A percentile compares a stretch with the other conserved stretches of the same genome.
Evolutionary conservation across 2,888 invertebrate species (phyloP).

Genomic region (Lasioglossum marginatum): DNA sequence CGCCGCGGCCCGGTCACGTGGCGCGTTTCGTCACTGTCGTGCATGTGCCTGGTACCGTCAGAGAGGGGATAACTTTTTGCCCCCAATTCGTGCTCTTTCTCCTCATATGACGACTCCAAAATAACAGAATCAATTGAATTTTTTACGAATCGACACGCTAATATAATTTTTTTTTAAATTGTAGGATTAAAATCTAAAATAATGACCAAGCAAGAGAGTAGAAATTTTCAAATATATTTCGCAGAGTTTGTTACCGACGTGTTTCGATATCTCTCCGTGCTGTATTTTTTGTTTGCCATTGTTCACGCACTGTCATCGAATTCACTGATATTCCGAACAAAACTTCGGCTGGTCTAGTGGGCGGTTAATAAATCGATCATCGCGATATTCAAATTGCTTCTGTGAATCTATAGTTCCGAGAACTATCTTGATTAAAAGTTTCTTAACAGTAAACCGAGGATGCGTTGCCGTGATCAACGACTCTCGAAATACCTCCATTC

Average conservation of each 20-base stretch:
- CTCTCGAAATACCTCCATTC: neutral
- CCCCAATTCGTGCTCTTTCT: too few species aligned
- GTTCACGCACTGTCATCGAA: neutral
- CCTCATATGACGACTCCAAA: too few species aligned
- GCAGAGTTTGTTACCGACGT: neutral
- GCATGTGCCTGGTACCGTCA: too few species aligned
- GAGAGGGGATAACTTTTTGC: too few species aligned
- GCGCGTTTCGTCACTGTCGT: too few species aligned
- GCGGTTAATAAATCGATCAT: neutral
- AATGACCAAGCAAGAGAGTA: too few species aligned
- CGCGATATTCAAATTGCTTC: neutral
- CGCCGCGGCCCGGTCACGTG: too few species aligned
- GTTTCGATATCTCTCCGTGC: neutral
- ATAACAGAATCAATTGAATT: neutral
- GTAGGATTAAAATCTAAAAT: too few species aligned
- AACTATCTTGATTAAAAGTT: constrained; percentile 3
- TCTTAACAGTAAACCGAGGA: neutral
- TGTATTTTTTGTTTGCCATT: neutral
- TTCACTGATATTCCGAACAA: neutral
- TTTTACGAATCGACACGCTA: too few species aligned
- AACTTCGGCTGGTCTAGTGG: neutral
- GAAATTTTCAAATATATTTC: neutral
- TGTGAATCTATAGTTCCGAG: neutral
- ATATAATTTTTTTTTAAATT: too few species aligned
- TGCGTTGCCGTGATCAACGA: neutral